phyloP scores from a whole-genome alignment of 2,113 vertebrate species.

The Semnornis frantzii region DNA sequence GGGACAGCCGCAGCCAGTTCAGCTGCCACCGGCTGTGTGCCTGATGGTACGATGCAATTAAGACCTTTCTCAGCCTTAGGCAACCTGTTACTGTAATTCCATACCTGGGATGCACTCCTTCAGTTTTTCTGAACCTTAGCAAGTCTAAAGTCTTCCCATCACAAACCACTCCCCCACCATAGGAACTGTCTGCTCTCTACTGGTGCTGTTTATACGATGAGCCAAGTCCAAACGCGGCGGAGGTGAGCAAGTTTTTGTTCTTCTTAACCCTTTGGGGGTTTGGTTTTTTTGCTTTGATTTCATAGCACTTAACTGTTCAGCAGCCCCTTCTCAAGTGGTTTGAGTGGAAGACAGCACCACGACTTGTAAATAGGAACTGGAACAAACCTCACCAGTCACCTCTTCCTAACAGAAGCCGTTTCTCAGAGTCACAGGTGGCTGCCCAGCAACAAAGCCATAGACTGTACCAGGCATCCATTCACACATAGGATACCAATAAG shows the following conservation, averaged over 20 bases:
- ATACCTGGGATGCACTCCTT: neutral
- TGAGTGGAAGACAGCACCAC: neutral
- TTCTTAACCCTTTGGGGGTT: neutral
- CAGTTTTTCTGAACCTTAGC: conserved; percentile 24
- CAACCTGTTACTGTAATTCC: conserved; percentile 29
- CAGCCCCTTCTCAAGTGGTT: neutral
- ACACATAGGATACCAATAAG: neutral
- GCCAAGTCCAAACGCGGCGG: neutral
- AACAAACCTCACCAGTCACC: neutral
- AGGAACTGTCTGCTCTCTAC: neutral
- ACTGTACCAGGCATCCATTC: neutral
- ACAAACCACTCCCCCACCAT: neutral
- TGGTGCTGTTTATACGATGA: neutral
- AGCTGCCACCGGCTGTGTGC: neutral
- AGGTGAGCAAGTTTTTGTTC: neutral
- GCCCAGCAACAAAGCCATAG: conserved; percentile 70
- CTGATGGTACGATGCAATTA: neutral
- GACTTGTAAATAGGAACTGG: neutral
- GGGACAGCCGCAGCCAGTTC: neutral
- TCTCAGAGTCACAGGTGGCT: conserved; percentile 26
- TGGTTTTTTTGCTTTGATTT: neutral
- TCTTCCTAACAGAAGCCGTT: neutral
- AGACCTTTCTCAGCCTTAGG: conserved; percentile 42
- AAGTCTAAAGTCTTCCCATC: conserved; percentile 45
- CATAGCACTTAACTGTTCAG: neutral